These are phyloP conservation scores for Tetramorium simillimum DNA, from an alignment of 1,140 invertebrate species.

Conservation along the genomic window DNA sequence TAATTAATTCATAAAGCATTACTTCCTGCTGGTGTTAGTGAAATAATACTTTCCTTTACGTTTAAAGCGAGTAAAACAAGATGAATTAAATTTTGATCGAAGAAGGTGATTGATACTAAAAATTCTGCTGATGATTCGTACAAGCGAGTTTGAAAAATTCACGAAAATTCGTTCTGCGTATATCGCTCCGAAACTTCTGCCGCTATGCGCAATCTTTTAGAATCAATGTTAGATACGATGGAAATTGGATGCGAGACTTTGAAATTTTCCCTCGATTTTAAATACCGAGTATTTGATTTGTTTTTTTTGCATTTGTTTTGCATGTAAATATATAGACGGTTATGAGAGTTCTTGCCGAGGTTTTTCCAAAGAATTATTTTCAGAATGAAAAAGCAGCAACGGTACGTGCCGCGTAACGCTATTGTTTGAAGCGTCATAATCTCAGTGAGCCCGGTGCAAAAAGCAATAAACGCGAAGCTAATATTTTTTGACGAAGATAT, in stretches of 20 bases:
- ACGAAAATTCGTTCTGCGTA: background rate
- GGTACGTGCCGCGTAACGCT: constrained; percentile 9
- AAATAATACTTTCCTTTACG: background rate
- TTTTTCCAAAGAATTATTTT: constrained; percentile 48
- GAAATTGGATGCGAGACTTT: background rate
- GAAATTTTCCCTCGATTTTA: constrained; percentile 3
- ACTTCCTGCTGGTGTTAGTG: background rate
- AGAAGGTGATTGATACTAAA: background rate
- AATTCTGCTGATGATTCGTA: background rate
- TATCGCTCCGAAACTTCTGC: background rate
- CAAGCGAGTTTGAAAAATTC: background rate
- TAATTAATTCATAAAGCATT: background rate
- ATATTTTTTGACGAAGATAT: constrained; percentile 46
- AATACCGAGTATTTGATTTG: constrained; percentile 20
- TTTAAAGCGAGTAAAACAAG: background rate
- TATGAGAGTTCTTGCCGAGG: constrained; percentile 27
- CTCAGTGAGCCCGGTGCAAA: constrained; percentile 2
- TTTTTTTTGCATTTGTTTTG: constrained; percentile 25
- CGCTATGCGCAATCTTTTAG: background rate
- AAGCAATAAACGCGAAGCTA: constrained; percentile 45
- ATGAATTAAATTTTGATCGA: background rate
- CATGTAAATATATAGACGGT: constrained; percentile 19
- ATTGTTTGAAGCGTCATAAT: constrained; percentile 50
- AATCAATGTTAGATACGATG: background rate
- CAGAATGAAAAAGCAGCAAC: constrained; percentile 33